phyloP scores from a whole-genome alignment of 2,797 vertebrate genomes.

The Argentina silus region DNA sequence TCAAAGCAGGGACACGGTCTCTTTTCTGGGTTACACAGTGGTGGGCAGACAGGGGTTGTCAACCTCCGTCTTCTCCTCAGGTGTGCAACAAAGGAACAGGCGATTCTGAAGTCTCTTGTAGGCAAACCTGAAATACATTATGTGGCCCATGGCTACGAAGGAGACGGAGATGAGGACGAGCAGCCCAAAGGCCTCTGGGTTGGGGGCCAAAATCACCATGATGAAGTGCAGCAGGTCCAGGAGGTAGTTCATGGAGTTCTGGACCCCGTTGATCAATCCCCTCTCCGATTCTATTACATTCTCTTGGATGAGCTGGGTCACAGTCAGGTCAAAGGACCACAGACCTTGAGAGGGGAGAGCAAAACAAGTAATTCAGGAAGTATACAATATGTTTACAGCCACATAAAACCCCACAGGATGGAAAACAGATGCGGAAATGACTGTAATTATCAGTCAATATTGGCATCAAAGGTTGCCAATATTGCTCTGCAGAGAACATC shows the following conservation, averaged over 20 bases:
- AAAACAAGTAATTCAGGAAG: neutral
- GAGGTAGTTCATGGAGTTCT: slow-evolving; percentile 99
- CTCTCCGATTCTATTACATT: slow-evolving; percentile 95
- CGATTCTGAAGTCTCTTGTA: slow-evolving; percentile 87
- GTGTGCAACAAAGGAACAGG: slow-evolving; percentile 88
- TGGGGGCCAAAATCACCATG: slow-evolving; percentile 98
- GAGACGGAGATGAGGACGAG: slow-evolving; percentile 96
- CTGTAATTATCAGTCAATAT: slow-evolving; percentile 25
- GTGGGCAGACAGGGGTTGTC: slow-evolving; percentile 68
- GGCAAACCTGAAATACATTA: slow-evolving; percentile 96
- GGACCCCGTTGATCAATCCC: slow-evolving; percentile 96
- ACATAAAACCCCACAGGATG: slow-evolving; percentile 26
- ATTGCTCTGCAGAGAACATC: slow-evolving; percentile 34
- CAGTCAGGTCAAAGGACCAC: slow-evolving; percentile 98
- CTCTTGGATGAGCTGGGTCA: slow-evolving; percentile 98
- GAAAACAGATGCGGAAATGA: neutral
- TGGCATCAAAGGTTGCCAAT: slow-evolving; percentile 72
- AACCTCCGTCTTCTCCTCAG: slow-evolving; percentile 78
- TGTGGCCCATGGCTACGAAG: slow-evolving; percentile 95
- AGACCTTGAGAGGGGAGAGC: slow-evolving; percentile 79
- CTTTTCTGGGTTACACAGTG: slow-evolving; percentile 66
- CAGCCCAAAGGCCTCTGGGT: slow-evolving; percentile 94
- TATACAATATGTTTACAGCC: slow-evolving; percentile 32
- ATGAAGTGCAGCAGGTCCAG: slow-evolving; percentile 98
- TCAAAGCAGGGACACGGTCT: neutral